phyloP scores from a whole-genome alignment of 2,797 vertebrate species.

The Dipus sagitta region DNA sequence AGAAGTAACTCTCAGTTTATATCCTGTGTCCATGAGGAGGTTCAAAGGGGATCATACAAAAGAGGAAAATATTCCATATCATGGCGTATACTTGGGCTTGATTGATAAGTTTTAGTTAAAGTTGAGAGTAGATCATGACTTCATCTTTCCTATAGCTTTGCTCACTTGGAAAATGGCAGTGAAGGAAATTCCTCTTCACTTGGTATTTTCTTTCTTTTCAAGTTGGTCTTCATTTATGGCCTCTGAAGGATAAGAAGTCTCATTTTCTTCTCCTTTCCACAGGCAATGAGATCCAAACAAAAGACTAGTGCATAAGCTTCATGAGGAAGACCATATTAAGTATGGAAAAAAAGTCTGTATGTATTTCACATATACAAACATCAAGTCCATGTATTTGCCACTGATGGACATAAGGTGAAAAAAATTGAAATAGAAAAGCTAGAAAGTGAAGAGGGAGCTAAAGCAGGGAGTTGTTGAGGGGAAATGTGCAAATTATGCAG shows the following conservation, averaged over 20 bases:
- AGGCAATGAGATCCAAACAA: neutral
- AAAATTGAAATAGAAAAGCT: neutral
- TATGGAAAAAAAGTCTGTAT: neutral
- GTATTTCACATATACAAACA: neutral
- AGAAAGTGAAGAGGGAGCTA: neutral
- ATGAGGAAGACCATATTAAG: neutral
- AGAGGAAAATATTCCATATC: neutral
- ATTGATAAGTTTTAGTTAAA: neutral
- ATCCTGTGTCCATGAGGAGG: neutral
- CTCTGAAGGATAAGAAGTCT: no score
- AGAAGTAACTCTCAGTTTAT: no score
- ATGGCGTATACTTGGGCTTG: neutral
- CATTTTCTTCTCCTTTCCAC: neutral
- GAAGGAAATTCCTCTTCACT: neutral
- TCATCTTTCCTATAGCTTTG: neutral
- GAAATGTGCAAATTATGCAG: neutral
- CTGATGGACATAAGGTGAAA: neutral
- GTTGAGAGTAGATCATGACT: neutral
- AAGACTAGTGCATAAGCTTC: neutral
- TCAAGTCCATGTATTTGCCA: neutral
- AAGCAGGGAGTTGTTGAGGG: neutral
- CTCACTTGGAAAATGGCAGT: neutral
- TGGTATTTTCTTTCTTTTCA: neutral
- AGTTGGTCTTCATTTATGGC: neutral
- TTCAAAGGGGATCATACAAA: neutral